A percentile compares a stretch with the other conserved stretches of the same genome.
Evolutionary conservation across 2,888 invertebrate genomes (phyloP).

Genomic region (Seladonia tumulorum): DNA sequence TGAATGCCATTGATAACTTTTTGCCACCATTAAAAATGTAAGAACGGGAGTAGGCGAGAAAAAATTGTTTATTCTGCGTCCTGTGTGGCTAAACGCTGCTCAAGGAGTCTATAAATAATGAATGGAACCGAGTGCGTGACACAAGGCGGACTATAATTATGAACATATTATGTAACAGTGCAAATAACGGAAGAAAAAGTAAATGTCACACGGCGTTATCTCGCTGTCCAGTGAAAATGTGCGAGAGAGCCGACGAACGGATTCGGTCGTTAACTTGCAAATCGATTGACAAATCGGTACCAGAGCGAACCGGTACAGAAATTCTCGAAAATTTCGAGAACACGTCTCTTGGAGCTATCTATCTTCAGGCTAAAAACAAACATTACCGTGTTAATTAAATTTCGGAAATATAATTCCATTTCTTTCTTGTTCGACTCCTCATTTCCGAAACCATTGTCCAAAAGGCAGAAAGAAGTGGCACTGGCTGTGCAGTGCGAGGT

Average conservation of each 20-base stretch:
- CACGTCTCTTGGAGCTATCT: too few species aligned
- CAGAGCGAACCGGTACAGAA: not conserved
- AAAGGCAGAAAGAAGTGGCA: not conserved
- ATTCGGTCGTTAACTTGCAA: not conserved
- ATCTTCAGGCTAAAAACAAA: too few species aligned
- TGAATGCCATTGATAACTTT: not conserved
- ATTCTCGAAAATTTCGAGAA: not conserved
- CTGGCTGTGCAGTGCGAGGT: not conserved
- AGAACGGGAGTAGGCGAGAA: not conserved
- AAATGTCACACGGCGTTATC: slow-evolving; percentile 25
- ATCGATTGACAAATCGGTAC: not conserved
- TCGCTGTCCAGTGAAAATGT: slow-evolving; percentile 14
- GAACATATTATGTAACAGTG: slow-evolving; percentile 38
- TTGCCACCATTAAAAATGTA: not conserved
- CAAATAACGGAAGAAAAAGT: slow-evolving; percentile 42
- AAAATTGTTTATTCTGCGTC: slow-evolving; percentile 2
- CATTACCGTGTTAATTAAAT: too few species aligned
- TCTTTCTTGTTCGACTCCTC: not conserved
- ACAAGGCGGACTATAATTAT: slow-evolving; percentile 32
- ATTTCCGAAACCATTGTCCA: not conserved
- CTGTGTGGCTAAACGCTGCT: not conserved
- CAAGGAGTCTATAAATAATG: slow-evolving; percentile 37
- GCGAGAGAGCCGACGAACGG: slow-evolving; percentile 9
- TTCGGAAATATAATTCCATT: not conserved
- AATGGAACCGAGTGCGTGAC: slow-evolving; percentile 10